These are phyloP conservation scores for Pelodytes ibericus DNA, from an alignment of 2,797 vertebrate species.

Conservation along the genomic window DNA sequence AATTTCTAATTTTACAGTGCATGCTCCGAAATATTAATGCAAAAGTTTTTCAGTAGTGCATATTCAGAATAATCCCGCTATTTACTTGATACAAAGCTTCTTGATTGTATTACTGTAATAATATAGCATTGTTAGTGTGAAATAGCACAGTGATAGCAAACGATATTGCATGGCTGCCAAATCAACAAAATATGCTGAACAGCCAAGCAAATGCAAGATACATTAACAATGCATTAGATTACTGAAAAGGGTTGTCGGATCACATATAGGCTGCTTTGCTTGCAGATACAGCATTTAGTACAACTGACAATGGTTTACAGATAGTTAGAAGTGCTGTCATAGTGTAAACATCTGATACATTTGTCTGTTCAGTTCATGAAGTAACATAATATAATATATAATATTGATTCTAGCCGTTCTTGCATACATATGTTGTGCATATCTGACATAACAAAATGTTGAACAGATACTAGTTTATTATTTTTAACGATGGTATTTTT, in stretches of 20 bases:
- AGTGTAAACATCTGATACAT: neutral
- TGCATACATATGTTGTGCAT: too few relatives aligned
- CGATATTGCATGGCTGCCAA: conserved; percentile 24
- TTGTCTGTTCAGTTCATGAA: too few relatives aligned
- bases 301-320: neutral
- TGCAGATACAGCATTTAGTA: neutral
- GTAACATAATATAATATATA: too few relatives aligned
- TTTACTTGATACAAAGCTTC: conserved; percentile 3
- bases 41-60: neutral
- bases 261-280: neutral
- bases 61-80: neutral
- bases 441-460: too few relatives aligned
- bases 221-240: conserved; percentile 27
- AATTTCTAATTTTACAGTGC: conserved; percentile 1
- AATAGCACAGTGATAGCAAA: conserved; percentile 10
- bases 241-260: neutral
- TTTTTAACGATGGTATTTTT: too few relatives aligned
- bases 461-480: too few relatives aligned
- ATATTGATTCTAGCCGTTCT: too few relatives aligned
- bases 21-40: conserved; percentile 10
- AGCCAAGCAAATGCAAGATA: conserved; percentile 7
- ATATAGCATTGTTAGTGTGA: neutral
- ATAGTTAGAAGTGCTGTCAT: neutral
- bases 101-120: conserved; percentile 6
- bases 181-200: conserved; percentile 28